phyloP scores from a whole-genome alignment of 2,797 vertebrate species.

The Acridotheres tristis region DNA sequence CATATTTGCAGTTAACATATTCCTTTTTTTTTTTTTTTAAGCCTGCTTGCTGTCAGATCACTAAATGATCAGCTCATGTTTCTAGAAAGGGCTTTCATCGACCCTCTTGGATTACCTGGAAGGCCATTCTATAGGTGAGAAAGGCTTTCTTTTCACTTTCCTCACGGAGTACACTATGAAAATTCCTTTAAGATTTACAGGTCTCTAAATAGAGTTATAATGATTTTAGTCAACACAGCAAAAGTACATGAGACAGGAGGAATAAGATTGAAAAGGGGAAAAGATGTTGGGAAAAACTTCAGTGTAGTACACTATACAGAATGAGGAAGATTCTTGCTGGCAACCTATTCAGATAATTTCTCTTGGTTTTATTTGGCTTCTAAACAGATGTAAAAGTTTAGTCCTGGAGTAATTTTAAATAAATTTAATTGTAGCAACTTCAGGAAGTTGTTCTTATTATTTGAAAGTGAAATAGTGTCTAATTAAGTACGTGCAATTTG shows the following conservation, averaged over 20 bases:
- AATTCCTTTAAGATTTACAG: not conserved
- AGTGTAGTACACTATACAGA: not conserved
- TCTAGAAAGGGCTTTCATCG: slow-evolving; percentile 92
- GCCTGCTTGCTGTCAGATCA: slow-evolving; percentile 84
- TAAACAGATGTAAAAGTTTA: not conserved
- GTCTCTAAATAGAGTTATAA: not conserved
- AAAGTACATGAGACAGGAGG: not conserved
- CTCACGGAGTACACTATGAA: not conserved
- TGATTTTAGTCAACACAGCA: not conserved
- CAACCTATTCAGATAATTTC: not conserved
- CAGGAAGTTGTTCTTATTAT: not conserved
- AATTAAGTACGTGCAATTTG: not conserved
- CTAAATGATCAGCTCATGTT: slow-evolving; percentile 95
- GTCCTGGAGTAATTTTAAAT: not conserved
- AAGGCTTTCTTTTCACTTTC: not conserved
- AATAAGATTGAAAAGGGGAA: not conserved
- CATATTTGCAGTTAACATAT: not conserved
- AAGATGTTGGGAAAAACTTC: not conserved
- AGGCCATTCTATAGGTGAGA: slow-evolving; percentile 92
- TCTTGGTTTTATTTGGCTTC: not conserved
- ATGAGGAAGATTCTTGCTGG: not conserved
- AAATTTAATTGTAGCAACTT: not conserved
- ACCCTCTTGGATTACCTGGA: slow-evolving; percentile 91
- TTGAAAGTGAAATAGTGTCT: not conserved
- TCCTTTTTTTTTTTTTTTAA: slow-evolving; percentile 55